Base-by-base conservation (phyloP, 2,113 vertebrate genomes). In the Sterna hirundo region DNA sequence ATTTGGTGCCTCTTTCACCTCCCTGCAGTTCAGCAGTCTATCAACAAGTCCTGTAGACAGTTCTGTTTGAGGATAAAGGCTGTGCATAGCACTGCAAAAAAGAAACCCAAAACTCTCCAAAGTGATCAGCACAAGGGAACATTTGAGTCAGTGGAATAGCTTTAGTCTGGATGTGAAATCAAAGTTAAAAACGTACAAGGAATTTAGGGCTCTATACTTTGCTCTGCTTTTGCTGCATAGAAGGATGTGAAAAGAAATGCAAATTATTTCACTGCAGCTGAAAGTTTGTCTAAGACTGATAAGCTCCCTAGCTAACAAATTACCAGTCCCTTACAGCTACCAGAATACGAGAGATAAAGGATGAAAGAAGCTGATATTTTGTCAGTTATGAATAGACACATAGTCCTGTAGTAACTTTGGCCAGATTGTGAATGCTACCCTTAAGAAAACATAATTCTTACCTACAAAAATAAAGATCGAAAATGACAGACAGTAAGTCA, bases 1-100 rank as follows among this genome's bases (percentile, higher is more conserved):
- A 97, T 99, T 99, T 66, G 99, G 96, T 2, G 99, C 98, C 80
- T 99, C 99, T 97, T 98, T 98, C 97, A 99, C 98, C 95, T 99
- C 99, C 64, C 98, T 98, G 97, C 99, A 99, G 98, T 99, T 99
- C 94, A 99, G 94, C 84, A 99, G 94, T 93, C 98, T 97, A 96
- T 99, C 99, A 88, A 99, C 99, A 46, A 99, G 95, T 71, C 99
- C 99, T 88, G 98, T 71, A 7, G 98, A 91, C 13, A 98, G 83
- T 77, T 99, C 99, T 38, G 97, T 97, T 65, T 98, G 98, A 94
- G 98, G 95, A 85, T 97, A 98, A 93, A 98, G 97, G 47, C 96
- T 97, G 47, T 98, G 98, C 79, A 98, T 64, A 60, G 98, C 78
- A 13, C 98, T 98, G 86, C 93, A 92, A 95, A 96, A 86, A 95